Percentiles rank a stretch among this genome's conserved stretches.
Conservation (phyloP, 2,113 vertebrate species). For the Taxidea taxus region DNA sequence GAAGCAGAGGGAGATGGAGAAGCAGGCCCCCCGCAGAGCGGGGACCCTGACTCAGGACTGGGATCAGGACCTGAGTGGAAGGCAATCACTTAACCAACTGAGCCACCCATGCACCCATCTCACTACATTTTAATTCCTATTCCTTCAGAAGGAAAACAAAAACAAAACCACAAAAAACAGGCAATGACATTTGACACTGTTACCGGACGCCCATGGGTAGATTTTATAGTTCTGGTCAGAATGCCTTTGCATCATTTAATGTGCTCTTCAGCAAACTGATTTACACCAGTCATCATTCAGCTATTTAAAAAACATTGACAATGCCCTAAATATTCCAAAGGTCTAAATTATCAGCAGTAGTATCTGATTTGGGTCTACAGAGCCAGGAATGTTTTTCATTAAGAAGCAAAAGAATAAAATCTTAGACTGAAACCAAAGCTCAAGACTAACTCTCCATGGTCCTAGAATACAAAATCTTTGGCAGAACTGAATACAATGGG, state of each 20-base stretch:
- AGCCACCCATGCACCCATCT: no score
- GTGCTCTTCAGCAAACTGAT: conserved; percentile 1
- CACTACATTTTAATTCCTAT: conserved; percentile 1
- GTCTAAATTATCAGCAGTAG: background rate
- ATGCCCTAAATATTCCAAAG: conserved; percentile 33
- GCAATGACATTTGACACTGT: conserved; percentile 27
- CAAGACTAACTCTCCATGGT: background rate
- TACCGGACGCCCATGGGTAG: background rate
- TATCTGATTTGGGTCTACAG: background rate
- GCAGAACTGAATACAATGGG: background rate
- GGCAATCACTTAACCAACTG: no score
- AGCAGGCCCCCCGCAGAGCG: no score
- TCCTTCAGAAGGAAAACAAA: background rate
- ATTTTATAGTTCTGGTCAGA: background rate
- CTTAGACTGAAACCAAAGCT: background rate
- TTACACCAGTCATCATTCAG: conserved; percentile 30
- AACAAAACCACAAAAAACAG: background rate
- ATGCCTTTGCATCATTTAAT: conserved; percentile 38
- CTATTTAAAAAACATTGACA: conserved; percentile 10
- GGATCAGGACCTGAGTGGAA: no score
- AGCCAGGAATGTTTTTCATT: background rate
- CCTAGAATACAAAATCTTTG: background rate
- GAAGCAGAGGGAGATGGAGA: no score
- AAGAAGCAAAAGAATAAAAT: background rate
- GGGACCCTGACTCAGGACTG: no score